Conservation (phyloP, 37 sponge, comb jelly and placozoan species). For the Crambe crambe region DNA sequence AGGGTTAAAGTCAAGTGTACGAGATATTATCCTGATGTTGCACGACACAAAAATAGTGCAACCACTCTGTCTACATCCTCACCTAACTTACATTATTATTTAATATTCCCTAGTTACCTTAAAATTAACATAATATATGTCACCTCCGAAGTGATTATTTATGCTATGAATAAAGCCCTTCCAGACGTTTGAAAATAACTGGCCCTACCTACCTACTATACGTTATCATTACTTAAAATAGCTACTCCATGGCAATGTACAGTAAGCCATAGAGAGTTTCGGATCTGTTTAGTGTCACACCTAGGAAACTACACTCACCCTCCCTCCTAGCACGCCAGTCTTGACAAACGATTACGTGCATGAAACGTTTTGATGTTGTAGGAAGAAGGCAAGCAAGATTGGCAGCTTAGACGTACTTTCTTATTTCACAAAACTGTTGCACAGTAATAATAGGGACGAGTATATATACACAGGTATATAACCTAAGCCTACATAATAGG, state of each 20-base stretch:
- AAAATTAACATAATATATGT: too few species aligned
- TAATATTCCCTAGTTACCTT: too few species aligned
- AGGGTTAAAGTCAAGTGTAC: too few species aligned
- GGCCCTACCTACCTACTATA: too few species aligned
- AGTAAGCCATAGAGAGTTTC: not conserved
- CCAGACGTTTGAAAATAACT: too few species aligned
- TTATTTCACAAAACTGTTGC: conserved; percentile 10
- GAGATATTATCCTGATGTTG: too few species aligned
- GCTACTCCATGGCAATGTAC: not conserved
- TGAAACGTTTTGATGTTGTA: conserved; percentile 2
- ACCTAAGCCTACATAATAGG: not conserved
- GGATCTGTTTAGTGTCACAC: not conserved
- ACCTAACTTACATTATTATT: too few species aligned
- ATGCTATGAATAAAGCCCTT: too few species aligned
- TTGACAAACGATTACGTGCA: conserved; percentile 5
- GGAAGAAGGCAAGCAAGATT: conserved; percentile 7
- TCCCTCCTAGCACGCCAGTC: conserved; percentile 7
- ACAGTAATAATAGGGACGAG: not conserved
- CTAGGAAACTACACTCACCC: not conserved
- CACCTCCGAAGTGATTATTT: too few species aligned
- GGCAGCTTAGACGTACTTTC: conserved; percentile 11
- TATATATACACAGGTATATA: not conserved
- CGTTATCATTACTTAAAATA: not conserved
- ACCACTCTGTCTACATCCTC: too few species aligned
- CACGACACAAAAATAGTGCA: too few species aligned